These are phyloP conservation scores for Frieseomelitta varia DNA, from an alignment of 1,140 invertebrate genomes.

Conservation along the genomic window DNA sequence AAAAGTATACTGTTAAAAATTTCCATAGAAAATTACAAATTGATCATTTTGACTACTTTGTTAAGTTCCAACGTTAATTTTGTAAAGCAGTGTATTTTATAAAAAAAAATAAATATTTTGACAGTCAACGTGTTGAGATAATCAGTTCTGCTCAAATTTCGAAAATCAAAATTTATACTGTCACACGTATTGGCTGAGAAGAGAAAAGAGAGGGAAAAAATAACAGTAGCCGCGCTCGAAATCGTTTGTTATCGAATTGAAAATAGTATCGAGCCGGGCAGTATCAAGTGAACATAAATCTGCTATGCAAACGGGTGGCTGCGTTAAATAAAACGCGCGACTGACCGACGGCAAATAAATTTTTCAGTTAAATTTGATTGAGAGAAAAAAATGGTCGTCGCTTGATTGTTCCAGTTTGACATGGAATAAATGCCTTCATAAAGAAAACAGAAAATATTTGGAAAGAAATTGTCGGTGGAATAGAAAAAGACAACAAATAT, in stretches of 20 bases:
- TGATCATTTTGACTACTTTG: too few species aligned
- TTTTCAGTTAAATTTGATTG: neutral
- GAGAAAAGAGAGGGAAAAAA: neutral
- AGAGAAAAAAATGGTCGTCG: neutral
- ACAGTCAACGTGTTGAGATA: neutral
- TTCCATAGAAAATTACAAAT: too few species aligned
- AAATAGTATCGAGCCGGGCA: slow-evolving; percentile 1
- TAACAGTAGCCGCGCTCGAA: too few species aligned
- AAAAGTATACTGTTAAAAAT: too few species aligned
- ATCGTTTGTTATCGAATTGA: neutral
- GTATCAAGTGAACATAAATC: slow-evolving; percentile 24
- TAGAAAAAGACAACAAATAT: neutral
- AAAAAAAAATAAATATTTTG: too few species aligned
- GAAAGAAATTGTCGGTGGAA: neutral
- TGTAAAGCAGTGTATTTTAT: too few species aligned
- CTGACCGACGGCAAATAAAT: slow-evolving; percentile 10
- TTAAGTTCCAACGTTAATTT: too few species aligned
- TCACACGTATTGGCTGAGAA: neutral
- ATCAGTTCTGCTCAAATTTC: neutral
- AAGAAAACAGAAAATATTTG: neutral
- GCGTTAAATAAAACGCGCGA: slow-evolving; percentile 15
- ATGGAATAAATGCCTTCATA: neutral
- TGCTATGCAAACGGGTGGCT: neutral
- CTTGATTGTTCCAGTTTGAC: neutral
- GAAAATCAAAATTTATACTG: neutral